A percentile compares a stretch with the other conserved stretches of the same genome.
Conservation (phyloP, 2,113 vertebrate genomes). For the Prinia subflava region DNA sequence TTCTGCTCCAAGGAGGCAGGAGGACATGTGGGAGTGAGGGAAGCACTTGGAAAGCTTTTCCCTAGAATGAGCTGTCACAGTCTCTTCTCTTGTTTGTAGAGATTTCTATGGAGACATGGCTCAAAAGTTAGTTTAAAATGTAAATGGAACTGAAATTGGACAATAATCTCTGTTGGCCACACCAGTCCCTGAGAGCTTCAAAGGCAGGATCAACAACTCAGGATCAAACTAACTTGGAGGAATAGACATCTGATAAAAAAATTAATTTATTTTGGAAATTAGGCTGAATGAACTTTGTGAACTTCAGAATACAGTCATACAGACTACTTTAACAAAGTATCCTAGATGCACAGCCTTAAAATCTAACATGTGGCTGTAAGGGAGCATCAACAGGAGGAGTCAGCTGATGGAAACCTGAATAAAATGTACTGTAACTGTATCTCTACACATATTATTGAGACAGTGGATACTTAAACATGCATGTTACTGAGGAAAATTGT, state of each 20-base stretch:
- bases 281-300: neutral
- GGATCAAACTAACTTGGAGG: neutral
- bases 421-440: neutral
- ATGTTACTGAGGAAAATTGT: neutral
- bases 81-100: neutral
- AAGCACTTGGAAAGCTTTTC: neutral
- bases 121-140: neutral
- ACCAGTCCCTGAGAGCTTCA: neutral
- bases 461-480: neutral
- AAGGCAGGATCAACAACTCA: neutral
- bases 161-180: neutral
- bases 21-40: fast-evolving
- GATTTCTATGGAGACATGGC: neutral
- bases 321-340: neutral
- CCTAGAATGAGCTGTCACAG: neutral
- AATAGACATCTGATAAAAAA: neutral
- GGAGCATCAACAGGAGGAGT: neutral
- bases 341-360: neutral
- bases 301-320: neutral
- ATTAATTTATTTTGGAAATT: neutral
- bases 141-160: neutral
- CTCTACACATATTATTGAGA: neutral
- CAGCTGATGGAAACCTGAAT: neutral
- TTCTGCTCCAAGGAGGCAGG: neutral
- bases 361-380: neutral